A percentile compares a stretch with the other conserved stretches of the same genome.
These are phyloP conservation scores for Noctuana brunneofusca DNA, from an alignment of 2,888 invertebrate genomes.

Conservation along the genomic window DNA sequence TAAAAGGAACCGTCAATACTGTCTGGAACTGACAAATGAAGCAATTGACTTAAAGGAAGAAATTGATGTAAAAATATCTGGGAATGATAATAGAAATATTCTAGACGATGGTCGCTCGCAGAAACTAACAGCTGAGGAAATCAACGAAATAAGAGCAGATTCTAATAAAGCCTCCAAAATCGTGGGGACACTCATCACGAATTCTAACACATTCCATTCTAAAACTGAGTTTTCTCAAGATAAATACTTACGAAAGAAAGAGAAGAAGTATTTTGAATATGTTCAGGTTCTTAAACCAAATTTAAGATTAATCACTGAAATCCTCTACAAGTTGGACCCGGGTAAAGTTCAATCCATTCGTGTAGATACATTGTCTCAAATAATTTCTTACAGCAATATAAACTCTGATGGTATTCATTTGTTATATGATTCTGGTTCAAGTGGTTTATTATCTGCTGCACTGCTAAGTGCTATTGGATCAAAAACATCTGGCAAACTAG, in stretches of 20 bases:
- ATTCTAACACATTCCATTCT: conserved; percentile 93
- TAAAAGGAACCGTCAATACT: conserved; percentile 82
- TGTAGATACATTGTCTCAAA: conserved; percentile 94
- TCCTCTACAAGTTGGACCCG: conserved; percentile 91
- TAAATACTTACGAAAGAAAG: conserved; percentile 97
- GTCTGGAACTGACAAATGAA: conserved; percentile 78
- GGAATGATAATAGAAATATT: conserved; percentile 92
- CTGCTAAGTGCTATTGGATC: conserved; percentile 90
- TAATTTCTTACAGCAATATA: conserved; percentile 91
- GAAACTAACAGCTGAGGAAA: conserved; percentile 91
- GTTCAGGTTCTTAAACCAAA: conserved; percentile 91
- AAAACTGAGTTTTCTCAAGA: conserved; percentile 97
- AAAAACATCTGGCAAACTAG: conserved; percentile 84
- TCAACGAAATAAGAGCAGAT: conserved; percentile 89
- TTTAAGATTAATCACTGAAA: conserved; percentile 90
- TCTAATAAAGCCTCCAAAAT: conserved; percentile 91
- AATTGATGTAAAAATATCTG: conserved; percentile 86
- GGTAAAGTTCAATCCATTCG: conserved; percentile 89
- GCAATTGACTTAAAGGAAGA: conserved; percentile 79
- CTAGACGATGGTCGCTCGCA: conserved; percentile 91
- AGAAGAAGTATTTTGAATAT: conserved; percentile 94
- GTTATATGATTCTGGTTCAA: conserved; percentile 94
- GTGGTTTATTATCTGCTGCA: conserved; percentile 92
- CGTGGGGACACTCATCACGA: conserved; percentile 92
- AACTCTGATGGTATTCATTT: conserved; percentile 89